phyloP scores from a whole-genome alignment of 1,140 invertebrate species.

The Lordiphosa clarofinis region DNA sequence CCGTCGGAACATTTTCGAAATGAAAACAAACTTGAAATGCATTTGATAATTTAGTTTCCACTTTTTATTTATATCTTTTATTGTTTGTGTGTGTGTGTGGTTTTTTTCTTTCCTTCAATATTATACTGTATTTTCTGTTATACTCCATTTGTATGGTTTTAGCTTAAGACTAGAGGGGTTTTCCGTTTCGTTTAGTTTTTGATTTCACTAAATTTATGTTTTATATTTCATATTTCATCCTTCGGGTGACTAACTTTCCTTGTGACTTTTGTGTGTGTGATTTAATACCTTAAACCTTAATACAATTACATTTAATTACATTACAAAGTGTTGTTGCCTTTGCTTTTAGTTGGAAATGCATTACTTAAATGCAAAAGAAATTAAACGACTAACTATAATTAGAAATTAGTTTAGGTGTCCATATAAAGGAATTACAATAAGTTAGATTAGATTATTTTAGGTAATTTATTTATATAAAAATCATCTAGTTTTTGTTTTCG shows the following conservation, averaged over 20 bases:
- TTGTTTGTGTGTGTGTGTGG: constrained; percentile 11
- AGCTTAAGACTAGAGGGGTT: constrained; percentile 69
- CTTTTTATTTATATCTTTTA: constrained; percentile 42
- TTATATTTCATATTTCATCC: too few relatives aligned
- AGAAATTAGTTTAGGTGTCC: constrained; percentile 41
- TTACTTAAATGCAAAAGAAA: constrained; percentile 72
- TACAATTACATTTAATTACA: constrained; percentile 71
- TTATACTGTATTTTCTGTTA: constrained; percentile 35
- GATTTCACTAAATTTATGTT: constrained; percentile 60
- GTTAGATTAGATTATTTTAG: constrained; percentile 22
- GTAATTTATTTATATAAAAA: constrained; percentile 8
- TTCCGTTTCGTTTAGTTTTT: constrained; percentile 49
- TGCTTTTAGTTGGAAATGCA: constrained; percentile 66
- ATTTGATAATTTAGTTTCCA: constrained; percentile 64
- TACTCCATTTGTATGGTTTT: constrained; percentile 36
- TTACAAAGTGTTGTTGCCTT: constrained; percentile 49
- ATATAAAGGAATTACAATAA: constrained; percentile 62
- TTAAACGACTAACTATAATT: constrained; percentile 61
- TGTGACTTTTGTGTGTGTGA: too few relatives aligned
- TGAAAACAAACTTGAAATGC: constrained; percentile 5
- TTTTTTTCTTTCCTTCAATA: constrained; percentile 33
- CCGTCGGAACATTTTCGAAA: too few relatives aligned
- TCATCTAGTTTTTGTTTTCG: not conserved
- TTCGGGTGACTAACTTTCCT: too few relatives aligned
- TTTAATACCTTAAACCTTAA: constrained; percentile 24